phyloP scores from a whole-genome alignment of 2,113 vertebrate genomes.

The Cololabis saira region DNA sequence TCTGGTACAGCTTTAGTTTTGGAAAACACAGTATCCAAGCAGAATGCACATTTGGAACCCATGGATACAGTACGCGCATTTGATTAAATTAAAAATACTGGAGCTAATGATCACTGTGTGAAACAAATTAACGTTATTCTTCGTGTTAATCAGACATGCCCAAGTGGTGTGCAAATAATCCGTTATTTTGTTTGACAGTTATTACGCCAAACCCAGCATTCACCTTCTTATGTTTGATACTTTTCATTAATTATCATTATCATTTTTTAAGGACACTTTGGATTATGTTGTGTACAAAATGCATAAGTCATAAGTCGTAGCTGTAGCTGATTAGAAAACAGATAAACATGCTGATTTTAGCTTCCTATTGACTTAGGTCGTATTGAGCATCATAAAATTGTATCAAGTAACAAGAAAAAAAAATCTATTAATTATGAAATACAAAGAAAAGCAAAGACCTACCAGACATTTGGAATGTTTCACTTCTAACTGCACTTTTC shows the following conservation, averaged over 20 bases:
- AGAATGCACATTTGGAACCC: slow-evolving; percentile 6
- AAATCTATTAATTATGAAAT: neutral
- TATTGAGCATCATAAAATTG: neutral
- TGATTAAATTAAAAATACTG: slow-evolving; percentile 20
- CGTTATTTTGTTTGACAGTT: slow-evolving; percentile 11
- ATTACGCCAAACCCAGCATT: neutral
- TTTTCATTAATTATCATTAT: too few species aligned
- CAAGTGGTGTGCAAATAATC: slow-evolving; percentile 35
- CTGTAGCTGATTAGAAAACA: neutral
- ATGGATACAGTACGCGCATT: neutral
- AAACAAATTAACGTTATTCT: slow-evolving; percentile 37
- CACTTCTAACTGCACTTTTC: too few species aligned
- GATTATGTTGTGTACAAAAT: neutral
- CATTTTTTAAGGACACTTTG: slow-evolving; percentile 2
- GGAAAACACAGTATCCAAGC: slow-evolving; percentile 12
- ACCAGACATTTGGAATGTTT: too few species aligned
- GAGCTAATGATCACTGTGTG: slow-evolving; percentile 29
- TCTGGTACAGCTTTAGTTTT: slow-evolving; percentile 31
- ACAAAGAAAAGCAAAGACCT: too few species aligned
- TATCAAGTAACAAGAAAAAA: neutral
- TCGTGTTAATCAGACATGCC: slow-evolving; percentile 27
- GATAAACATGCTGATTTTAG: slow-evolving; percentile 3
- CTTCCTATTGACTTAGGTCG: slow-evolving; percentile 7
- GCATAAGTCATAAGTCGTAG: too few species aligned
- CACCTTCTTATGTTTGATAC: too few species aligned